These are phyloP conservation scores for Octodonta nipae DNA, from an alignment of 2,888 invertebrate species.

Conservation along the genomic window DNA sequence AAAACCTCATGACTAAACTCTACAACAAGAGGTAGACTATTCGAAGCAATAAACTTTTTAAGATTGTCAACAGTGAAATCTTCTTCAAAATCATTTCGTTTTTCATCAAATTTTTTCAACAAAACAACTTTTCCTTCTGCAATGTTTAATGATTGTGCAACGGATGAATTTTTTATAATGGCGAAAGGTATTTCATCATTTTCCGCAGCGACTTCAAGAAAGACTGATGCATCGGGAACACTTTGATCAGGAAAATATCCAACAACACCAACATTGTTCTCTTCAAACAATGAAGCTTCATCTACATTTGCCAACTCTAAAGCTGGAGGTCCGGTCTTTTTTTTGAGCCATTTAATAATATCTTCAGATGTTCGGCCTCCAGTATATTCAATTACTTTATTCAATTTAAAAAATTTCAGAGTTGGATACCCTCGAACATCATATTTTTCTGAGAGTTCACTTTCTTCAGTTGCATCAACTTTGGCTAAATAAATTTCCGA, in stretches of 20 bases:
- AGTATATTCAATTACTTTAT: no score
- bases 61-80: slow-evolving; percentile 54
- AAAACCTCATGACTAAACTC: slow-evolving; percentile 96
- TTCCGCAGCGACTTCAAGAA: slow-evolving; percentile 62
- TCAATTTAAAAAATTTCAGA: no score
- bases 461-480: no score
- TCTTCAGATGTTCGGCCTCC: no score
- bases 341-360: no score
- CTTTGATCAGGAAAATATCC: slow-evolving; percentile 81
- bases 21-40: slow-evolving; percentile 79
- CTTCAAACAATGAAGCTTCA: no score
- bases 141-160: slow-evolving; percentile 67
- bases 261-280: slow-evolving; percentile 73
- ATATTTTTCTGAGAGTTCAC: no score
- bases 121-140: slow-evolving; percentile 68
- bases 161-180: slow-evolving; percentile 63
- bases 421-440: no score
- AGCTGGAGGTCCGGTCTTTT: no score
- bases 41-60: slow-evolving; percentile 68
- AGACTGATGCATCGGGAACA: slow-evolving; percentile 68
- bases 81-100: slow-evolving; percentile 57
- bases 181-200: slow-evolving; percentile 85
- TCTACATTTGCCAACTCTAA: no score
- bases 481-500: no score
- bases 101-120: slow-evolving; percentile 91